Conservation (phyloP, 2,797 vertebrate genomes). For the Phrynocephalus guinanensis region DNA sequence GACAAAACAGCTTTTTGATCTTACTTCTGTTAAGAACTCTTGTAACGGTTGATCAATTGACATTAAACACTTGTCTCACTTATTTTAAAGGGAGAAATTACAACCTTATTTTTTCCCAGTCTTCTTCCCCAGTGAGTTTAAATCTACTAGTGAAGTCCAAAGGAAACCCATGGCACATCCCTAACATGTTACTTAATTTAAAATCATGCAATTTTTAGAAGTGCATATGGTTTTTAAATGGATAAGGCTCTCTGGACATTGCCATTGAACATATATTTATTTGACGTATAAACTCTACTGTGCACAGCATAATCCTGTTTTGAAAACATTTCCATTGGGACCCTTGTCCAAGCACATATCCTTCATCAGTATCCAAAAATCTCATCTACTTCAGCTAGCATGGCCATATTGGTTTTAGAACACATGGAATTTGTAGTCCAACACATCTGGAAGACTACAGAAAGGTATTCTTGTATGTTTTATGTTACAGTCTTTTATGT, state of each 20-base stretch:
- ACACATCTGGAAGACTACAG: neutral
- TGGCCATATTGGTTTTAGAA: too few relatives aligned
- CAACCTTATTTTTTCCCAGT: neutral
- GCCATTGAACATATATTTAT: neutral
- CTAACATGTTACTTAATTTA: too few relatives aligned
- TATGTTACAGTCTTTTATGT: neutral
- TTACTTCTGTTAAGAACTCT: neutral
- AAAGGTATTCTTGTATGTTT: neutral
- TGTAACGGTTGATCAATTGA: neutral
- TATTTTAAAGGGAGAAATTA: neutral
- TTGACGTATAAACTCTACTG: neutral
- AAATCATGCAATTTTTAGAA: too few relatives aligned
- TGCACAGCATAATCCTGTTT: neutral
- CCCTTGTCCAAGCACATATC: too few relatives aligned
- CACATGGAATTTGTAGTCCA: neutral
- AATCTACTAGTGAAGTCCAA: too few relatives aligned
- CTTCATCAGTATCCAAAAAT: too few relatives aligned
- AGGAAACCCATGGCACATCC: too few relatives aligned
- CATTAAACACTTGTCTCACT: neutral
- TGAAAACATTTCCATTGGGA: neutral
- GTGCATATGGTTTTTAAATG: too few relatives aligned
- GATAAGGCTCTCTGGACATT: too few relatives aligned
- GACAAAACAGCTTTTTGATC: conserved; percentile 44
- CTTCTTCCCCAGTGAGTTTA: neutral
- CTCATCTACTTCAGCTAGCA: too few relatives aligned